Evolutionary conservation across 2,113 vertebrate species (phyloP).

Genomic region (Grammomys surdaster): DNA sequence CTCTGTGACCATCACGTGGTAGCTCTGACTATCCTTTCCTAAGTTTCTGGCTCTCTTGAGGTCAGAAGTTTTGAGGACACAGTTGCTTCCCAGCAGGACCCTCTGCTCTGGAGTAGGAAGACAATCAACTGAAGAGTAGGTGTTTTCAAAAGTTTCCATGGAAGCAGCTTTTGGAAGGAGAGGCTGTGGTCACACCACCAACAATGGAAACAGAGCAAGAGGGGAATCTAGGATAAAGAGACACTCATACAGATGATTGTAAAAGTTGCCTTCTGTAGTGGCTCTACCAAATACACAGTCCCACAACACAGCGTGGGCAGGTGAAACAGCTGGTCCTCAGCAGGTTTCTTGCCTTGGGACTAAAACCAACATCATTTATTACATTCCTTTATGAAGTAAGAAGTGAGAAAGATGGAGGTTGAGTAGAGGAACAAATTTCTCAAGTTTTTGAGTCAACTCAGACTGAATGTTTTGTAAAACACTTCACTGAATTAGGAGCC

Average conservation of each 20-base stretch:
- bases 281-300: background rate
- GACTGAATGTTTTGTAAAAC: conserved; percentile 25
- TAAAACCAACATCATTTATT: background rate
- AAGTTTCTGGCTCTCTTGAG: background rate
- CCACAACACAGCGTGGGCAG: background rate
- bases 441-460: background rate
- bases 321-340: background rate
- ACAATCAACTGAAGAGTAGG: background rate
- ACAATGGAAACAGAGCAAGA: background rate
- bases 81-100: background rate
- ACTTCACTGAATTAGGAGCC: background rate
- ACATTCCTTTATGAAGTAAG: background rate
- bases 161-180: background rate
- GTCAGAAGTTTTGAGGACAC: background rate
- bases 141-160: conserved; percentile 29
- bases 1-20: background rate
- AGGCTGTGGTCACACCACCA: background rate
- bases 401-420: background rate
- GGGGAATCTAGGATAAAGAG: background rate
- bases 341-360: background rate
- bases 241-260: too few species aligned
- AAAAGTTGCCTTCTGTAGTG: background rate
- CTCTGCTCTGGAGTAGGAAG: background rate
- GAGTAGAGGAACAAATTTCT: background rate
- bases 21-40: background rate